Evolutionary conservation across 2,888 invertebrate genomes (phyloP).

Genomic region (Drosophila buzzatii): DNA sequence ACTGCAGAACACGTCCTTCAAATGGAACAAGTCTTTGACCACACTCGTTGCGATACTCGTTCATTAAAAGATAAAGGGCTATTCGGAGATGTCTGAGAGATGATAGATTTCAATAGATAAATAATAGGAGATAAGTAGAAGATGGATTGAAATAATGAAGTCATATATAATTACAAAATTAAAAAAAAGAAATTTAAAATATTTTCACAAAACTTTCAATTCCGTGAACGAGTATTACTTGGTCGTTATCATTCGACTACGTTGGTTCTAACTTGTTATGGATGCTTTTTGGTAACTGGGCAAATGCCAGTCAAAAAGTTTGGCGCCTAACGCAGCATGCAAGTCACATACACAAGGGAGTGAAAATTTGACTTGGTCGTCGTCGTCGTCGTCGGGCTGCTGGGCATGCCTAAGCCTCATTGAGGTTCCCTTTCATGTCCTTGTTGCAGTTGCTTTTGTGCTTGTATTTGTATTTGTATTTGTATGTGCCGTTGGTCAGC

Average conservation of each 20-base stretch:
- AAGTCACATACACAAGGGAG: conserved; percentile 64
- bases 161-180: neutral
- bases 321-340: conserved; percentile 68
- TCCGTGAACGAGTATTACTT: neutral
- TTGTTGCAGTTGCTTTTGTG: conserved; percentile 39
- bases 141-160: no score
- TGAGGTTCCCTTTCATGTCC: conserved; percentile 13
- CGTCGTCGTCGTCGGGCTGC: conserved; percentile 28
- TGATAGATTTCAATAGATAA: neutral
- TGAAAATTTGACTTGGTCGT: conserved; percentile 31
- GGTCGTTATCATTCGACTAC: neutral
- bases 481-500: conserved; percentile 45
- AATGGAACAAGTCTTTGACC: conserved; percentile 61
- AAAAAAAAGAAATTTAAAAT: neutral
- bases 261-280: conserved; percentile 2
- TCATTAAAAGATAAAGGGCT: neutral
- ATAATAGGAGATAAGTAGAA: no score
- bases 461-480: conserved; percentile 17
- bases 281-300: conserved; percentile 55
- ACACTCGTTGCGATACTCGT: conserved; percentile 35
- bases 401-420: conserved; percentile 43
- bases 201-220: no score
- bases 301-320: conserved; percentile 77
- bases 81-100: neutral
- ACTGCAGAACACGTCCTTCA: conserved; percentile 55